Conservation (phyloP, 2,113 vertebrate species). For the Climacteris rufus region DNA sequence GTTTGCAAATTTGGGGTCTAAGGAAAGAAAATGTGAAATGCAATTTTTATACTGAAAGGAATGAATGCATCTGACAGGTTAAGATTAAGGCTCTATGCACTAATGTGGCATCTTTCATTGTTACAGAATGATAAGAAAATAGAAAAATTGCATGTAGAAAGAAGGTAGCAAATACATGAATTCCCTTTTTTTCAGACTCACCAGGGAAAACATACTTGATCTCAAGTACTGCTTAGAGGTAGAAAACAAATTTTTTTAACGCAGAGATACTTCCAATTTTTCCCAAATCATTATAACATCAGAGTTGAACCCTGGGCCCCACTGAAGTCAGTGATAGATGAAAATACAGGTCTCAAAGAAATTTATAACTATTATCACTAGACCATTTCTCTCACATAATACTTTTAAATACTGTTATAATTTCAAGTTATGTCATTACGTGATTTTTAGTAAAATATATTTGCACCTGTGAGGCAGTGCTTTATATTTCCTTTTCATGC, state of each 20-base stretch:
- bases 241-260: not conserved
- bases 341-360: not conserved
- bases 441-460: slow-evolving; percentile 1
- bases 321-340: not conserved
- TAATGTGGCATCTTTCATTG: slow-evolving; percentile 56
- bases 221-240: not conserved
- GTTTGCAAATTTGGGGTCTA: slow-evolving; percentile 36
- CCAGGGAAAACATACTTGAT: slow-evolving; percentile 9
- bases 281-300: not conserved
- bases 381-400: slow-evolving; percentile 12
- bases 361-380: not conserved
- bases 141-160: slow-evolving; percentile 56
- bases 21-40: slow-evolving; percentile 39
- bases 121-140: slow-evolving; percentile 60
- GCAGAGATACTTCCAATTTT: not conserved
- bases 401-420: slow-evolving; percentile 38
- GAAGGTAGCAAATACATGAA: slow-evolving; percentile 31
- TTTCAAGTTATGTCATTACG: not conserved
- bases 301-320: not conserved
- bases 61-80: slow-evolving; percentile 47
- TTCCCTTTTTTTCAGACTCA: slow-evolving; percentile 13
- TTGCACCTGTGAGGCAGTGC: not conserved
- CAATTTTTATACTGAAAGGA: slow-evolving; percentile 51
- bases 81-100: slow-evolving; percentile 48
- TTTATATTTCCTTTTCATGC: not conserved